Evolutionary conservation across 2,888 invertebrate genomes (phyloP), one percentile per base, ranked within the genome.

Genomic region (Parnassius smintheus): DNA sequence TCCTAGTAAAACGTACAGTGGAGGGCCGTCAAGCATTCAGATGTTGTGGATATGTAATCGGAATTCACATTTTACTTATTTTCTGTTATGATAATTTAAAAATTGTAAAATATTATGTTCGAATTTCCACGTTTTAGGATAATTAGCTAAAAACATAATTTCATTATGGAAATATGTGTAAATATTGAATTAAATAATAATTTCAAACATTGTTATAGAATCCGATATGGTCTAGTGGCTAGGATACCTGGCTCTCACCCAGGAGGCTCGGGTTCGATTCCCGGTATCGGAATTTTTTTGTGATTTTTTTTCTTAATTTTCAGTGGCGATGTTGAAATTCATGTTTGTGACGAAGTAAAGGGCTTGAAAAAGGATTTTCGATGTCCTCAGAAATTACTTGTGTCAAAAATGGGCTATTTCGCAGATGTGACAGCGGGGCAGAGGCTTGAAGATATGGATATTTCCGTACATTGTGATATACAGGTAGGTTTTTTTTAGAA

Each of bases 381-480:
- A 59, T 98, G 98, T 77, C 95, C 97, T 0, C 96, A 98, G 80
- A 95, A 95, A 73, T 87, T 98, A 59, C 92, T 98, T 13, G 94
- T 98, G 0, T 94, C 95, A 60, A 97, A 98, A 88, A 98, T 98
- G 98, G 97, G 97, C 11, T 99, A 98, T 80, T 99, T 98, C 85
- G 97, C 97, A 10, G 96, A 97, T 77, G 96, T 97, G 3, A 96
- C 96, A 0, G 94, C 95, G 13, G 96, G 94, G 0, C 96, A 97
- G 79, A 93, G 94, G 63, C 84, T 97, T 9, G 96, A 96, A 77
- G 98, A 98, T 75, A 97, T 98, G 94, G 98, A 98, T 77, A 98
- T 99, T 71, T 98, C 98, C 0, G 98, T 99, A 0, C 98, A 98
- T 81, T 99, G 98, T 81, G 98, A 99, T 86, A 96, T 99, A 63